Conservation (phyloP, 2,113 vertebrate genomes). For the Rhegmatorhina hoffmannsi region DNA sequence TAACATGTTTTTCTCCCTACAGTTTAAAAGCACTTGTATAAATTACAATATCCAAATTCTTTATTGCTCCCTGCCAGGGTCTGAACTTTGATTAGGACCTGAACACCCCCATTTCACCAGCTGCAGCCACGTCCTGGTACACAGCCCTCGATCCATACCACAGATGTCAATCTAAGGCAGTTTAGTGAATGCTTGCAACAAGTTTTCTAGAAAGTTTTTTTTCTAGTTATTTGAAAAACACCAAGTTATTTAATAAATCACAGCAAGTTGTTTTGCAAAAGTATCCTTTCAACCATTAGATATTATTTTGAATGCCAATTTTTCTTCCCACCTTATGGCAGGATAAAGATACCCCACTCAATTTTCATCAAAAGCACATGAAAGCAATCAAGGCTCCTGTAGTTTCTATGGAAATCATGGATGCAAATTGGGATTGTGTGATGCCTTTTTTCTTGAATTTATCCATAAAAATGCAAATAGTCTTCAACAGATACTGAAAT, state of each 20-base stretch:
- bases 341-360: conserved; percentile 41
- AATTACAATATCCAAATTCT: background rate
- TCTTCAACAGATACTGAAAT: conserved; percentile 49
- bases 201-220: conserved; percentile 1
- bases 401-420: conserved; percentile 70
- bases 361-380: conserved; percentile 68
- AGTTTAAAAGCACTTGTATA: background rate
- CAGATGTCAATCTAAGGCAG: background rate
- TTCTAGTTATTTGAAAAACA: conserved; percentile 22
- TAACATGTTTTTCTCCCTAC: too few relatives aligned
- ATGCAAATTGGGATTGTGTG: conserved; percentile 68
- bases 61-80: background rate
- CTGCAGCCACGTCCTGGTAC: background rate
- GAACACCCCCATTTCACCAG: conserved; percentile 8
- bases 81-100: conserved; percentile 16
- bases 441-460: conserved; percentile 66
- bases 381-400: conserved; percentile 64
- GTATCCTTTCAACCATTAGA: conserved; percentile 59
- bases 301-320: conserved; percentile 17
- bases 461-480: conserved; percentile 72
- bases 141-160: background rate
- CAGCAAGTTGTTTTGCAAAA: conserved; percentile 36
- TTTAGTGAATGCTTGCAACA: background rate
- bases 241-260: conserved; percentile 45
- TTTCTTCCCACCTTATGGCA: conserved; percentile 21